A percentile compares a stretch with the other conserved stretches of the same genome.
Evolutionary conservation across 1,140 invertebrate genomes (phyloP).

Genomic region (Atta cephalotes): DNA sequence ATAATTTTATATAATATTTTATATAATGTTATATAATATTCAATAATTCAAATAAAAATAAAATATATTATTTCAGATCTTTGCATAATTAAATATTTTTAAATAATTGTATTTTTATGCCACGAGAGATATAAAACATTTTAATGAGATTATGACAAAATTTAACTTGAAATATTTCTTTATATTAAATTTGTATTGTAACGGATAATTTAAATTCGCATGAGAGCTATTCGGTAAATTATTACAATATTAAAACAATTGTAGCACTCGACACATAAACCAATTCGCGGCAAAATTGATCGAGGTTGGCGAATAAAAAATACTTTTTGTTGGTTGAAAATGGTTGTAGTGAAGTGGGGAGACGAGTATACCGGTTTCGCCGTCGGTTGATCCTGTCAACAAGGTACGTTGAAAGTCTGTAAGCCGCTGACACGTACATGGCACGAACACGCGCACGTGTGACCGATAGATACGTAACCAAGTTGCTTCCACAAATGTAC

Average conservation of each 20-base stretch:
- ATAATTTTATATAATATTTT: not conserved
- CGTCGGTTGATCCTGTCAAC: conserved; percentile 52
- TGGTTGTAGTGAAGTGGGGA: conserved; percentile 34
- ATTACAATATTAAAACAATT: not conserved
- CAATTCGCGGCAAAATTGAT: conserved; percentile 39
- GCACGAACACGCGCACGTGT: conserved; percentile 12
- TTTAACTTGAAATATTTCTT: not conserved
- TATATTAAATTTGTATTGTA: not conserved
- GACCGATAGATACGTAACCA: conserved; percentile 56
- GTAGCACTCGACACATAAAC: conserved; percentile 12
- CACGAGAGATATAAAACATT: not conserved
- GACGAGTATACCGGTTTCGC: conserved; percentile 32
- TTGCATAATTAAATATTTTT: not conserved
- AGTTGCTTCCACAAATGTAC: conserved; percentile 47
- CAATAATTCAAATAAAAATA: conserved; percentile 6
- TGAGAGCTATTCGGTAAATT: conserved; percentile 1
- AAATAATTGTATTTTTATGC: not conserved
- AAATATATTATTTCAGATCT: conserved; percentile 4
- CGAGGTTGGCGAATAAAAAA: conserved; percentile 33
- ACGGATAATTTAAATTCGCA: not conserved
- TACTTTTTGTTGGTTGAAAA: conserved; percentile 41
- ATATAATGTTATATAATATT: not conserved
- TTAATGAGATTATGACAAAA: not conserved
- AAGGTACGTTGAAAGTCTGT: conserved; percentile 47
- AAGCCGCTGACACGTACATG: conserved; percentile 49